Percentiles rank a stretch among this genome's conserved stretches.
Conservation (phyloP, 2,797 vertebrate genomes). For the Huso huso region DNA sequence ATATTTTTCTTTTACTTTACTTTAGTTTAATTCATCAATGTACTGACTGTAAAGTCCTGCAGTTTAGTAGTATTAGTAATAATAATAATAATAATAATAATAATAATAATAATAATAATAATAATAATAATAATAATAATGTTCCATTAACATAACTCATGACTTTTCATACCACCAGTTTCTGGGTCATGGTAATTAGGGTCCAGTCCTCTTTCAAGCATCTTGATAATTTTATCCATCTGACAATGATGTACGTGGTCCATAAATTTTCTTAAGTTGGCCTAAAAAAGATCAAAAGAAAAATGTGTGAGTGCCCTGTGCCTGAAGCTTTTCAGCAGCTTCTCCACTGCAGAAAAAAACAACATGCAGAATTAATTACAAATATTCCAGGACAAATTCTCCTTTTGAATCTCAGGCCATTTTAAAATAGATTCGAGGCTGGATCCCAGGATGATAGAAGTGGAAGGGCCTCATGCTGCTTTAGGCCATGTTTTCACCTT, state of each 20-base stretch:
- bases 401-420: slow-evolving; percentile 47
- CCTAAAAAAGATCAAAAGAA: slow-evolving; percentile 48
- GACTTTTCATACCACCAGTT: slow-evolving; percentile 67
- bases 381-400: slow-evolving; percentile 29
- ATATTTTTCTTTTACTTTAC: too few species aligned
- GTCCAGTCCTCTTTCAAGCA: slow-evolving; percentile 87
- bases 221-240: slow-evolving; percentile 77
- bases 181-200: slow-evolving; percentile 90
- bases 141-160: too few species aligned
- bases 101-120: too few species aligned
- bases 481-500: slow-evolving; percentile 6
- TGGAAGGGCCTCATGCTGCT: slow-evolving; percentile 22
- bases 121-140: too few species aligned
- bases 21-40: neutral
- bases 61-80: too few species aligned
- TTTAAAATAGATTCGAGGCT: slow-evolving; percentile 62
- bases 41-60: neutral
- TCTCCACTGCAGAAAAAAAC: slow-evolving; percentile 4
- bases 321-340: neutral
- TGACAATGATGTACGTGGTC: slow-evolving; percentile 78
- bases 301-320: neutral
- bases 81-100: too few species aligned
- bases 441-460: slow-evolving; percentile 45
- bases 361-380: too few species aligned
- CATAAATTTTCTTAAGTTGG: slow-evolving; percentile 85